Percentiles rank a stretch among this genome's conserved stretches.
Conservation (phyloP, 2,113 vertebrate genomes). For the Catagonus wagneri region DNA sequence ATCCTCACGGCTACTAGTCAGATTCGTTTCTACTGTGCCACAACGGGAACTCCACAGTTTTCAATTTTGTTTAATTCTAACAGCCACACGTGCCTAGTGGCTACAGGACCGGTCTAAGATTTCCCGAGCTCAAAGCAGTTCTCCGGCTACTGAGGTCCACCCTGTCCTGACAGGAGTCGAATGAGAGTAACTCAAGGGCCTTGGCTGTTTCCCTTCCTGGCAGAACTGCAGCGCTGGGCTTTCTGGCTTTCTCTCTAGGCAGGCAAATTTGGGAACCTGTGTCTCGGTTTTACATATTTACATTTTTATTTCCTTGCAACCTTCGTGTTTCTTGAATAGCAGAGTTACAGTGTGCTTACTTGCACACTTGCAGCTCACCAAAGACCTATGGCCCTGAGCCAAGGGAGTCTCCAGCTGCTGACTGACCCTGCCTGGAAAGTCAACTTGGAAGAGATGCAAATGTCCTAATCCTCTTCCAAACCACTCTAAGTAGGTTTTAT, state of each 20-base stretch:
- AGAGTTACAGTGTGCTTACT: conserved; percentile 1
- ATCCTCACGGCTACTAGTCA: no score
- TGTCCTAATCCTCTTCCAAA: conserved; percentile 80
- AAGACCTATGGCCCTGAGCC: conserved; percentile 76
- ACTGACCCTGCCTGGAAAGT: conserved; percentile 79
- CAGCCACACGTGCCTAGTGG: background rate
- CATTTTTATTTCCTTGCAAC: conserved; percentile 50
- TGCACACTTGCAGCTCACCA: conserved; percentile 57
- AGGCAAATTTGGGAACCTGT: background rate
- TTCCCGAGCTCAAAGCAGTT: background rate
- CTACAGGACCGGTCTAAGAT: no score
- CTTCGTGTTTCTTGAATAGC: accelerated
- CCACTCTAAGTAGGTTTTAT: conserved; percentile 82
- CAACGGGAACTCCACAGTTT: background rate
- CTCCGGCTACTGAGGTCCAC: background rate
- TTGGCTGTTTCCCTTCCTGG: background rate
- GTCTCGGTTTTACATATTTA: conserved; percentile 3
- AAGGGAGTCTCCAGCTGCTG: conserved; percentile 79
- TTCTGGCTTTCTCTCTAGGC: background rate
- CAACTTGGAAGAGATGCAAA: conserved; percentile 76
- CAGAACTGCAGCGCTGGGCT: background rate
- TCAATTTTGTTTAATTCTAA: background rate
- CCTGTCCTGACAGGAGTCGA: background rate
- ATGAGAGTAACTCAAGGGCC: background rate
- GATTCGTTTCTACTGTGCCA: no score